Evolutionary conservation across 2,797 vertebrate genomes (phyloP).

Genomic region (Sebastes minor): DNA sequence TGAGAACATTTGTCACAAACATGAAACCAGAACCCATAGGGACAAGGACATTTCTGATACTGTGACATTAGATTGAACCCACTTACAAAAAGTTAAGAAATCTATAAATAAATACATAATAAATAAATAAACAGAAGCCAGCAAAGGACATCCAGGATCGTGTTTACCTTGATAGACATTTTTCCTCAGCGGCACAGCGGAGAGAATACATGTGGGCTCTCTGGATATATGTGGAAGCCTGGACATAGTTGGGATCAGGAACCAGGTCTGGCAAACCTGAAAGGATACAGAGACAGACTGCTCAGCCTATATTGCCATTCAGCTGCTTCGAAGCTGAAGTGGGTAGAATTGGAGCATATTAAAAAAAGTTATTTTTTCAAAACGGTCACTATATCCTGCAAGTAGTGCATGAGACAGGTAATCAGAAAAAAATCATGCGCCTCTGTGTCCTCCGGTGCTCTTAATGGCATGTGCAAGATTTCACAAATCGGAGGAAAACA

Average conservation of each 20-base stretch:
- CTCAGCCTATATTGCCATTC: neutral
- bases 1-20: neutral
- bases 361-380: too few relatives aligned
- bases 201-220: slow-evolving; percentile 94
- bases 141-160: neutral
- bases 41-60: neutral
- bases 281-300: slow-evolving; percentile 28
- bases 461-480: too few relatives aligned
- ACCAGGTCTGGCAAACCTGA: slow-evolving; percentile 94
- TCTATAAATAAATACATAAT: neutral
- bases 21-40: neutral
- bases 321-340: too few relatives aligned
- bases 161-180: slow-evolving; percentile 92
- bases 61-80: neutral
- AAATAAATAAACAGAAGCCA: neutral
- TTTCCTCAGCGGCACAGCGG: slow-evolving; percentile 95
- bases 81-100: neutral
- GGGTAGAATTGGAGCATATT: too few relatives aligned
- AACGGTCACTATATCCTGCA: too few relatives aligned
- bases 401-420: too few relatives aligned
- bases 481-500: too few relatives aligned
- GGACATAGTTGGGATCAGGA: slow-evolving; percentile 95
- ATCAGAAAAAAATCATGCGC: too few relatives aligned
- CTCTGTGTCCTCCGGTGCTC: too few relatives aligned
- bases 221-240: slow-evolving; percentile 96